Percentiles rank a stretch among this genome's conserved stretches.
These are phyloP conservation scores for Chorisops tibialis DNA, from an alignment of 2,888 invertebrate species.

Conservation along the genomic window DNA sequence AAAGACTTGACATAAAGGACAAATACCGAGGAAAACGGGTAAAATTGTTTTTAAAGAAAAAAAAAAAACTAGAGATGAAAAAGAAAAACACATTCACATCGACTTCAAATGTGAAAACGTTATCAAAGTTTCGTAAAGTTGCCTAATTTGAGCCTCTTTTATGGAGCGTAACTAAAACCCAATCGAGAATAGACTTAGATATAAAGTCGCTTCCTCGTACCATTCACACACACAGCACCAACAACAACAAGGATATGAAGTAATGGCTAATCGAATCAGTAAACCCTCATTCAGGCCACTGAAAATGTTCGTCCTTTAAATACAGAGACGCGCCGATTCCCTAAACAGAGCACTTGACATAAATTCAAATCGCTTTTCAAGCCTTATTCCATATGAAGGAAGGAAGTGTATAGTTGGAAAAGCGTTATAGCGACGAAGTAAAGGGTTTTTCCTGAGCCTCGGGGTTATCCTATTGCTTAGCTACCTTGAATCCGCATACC, in stretches of 20 bases:
- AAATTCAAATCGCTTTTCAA: conserved; percentile 7
- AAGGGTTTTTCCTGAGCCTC: not conserved
- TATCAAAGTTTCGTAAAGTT: conserved; percentile 24
- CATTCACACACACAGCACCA: not conserved
- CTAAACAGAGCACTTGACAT: conserved; percentile 4
- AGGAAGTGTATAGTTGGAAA: not conserved
- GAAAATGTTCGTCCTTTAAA: not conserved
- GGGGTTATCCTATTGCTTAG: no score
- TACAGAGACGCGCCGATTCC: not conserved
- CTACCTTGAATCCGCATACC: not conserved
- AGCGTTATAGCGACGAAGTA: not conserved
- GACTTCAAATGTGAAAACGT: conserved; percentile 18
- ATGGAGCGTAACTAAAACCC: conserved; percentile 26
- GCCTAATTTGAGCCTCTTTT: conserved; percentile 26
- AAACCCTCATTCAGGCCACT: conserved; percentile 9
- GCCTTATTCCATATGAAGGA: conserved; percentile 1
- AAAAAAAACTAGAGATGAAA: not conserved
- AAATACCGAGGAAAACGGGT: conserved; percentile 22
- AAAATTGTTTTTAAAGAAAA: conserved; percentile 11
- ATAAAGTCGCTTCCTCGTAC: not conserved
- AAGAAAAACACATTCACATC: conserved; percentile 9
- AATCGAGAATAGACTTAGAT: conserved; percentile 20
- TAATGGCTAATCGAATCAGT: conserved; percentile 23
- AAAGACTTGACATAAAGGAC: conserved; percentile 12
- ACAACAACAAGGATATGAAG: conserved; percentile 1